Conservation (phyloP, 2,888 invertebrate species). For the Lasius platythorax region DNA sequence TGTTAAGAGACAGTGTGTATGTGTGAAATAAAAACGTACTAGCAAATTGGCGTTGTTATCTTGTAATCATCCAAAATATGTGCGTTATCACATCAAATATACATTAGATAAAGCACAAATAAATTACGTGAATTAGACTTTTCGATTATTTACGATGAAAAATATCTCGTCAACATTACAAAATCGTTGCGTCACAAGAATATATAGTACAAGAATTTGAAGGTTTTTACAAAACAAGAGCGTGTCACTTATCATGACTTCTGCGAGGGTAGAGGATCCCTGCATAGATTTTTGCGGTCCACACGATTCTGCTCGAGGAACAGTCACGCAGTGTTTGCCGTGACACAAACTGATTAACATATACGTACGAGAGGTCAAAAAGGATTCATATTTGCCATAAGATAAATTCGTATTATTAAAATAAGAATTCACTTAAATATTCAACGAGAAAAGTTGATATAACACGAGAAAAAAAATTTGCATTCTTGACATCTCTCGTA, state of each 20-base stretch:
- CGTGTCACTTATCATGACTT: conserved; percentile 59
- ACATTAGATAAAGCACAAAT: not conserved
- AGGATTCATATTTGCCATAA: not conserved
- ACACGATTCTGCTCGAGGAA: conserved; percentile 55
- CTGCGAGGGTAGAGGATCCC: conserved; percentile 57
- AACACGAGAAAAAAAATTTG: not conserved
- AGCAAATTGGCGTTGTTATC: conserved; percentile 5
- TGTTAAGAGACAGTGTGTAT: not conserved
- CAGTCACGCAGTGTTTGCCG: conserved; percentile 69
- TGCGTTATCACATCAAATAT: not conserved
- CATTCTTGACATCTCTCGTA: not conserved
- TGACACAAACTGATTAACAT: conserved; percentile 61
- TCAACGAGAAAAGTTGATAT: not conserved
- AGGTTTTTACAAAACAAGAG: conserved; percentile 23
- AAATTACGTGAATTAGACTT: not conserved
- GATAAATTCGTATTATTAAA: conserved; percentile 10
- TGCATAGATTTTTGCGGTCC: conserved; percentile 55
- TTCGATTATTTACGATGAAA: not conserved
- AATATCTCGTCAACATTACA: not conserved
- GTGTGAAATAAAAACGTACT: not conserved
- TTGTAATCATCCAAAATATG: not conserved
- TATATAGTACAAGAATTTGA: not conserved
- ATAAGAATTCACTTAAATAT: not conserved
- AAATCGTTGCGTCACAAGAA: not conserved
- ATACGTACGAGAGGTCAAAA: not conserved